These are phyloP conservation scores for Orthosia gracilis DNA, from an alignment of 2,888 invertebrate species.

Conservation along the genomic window DNA sequence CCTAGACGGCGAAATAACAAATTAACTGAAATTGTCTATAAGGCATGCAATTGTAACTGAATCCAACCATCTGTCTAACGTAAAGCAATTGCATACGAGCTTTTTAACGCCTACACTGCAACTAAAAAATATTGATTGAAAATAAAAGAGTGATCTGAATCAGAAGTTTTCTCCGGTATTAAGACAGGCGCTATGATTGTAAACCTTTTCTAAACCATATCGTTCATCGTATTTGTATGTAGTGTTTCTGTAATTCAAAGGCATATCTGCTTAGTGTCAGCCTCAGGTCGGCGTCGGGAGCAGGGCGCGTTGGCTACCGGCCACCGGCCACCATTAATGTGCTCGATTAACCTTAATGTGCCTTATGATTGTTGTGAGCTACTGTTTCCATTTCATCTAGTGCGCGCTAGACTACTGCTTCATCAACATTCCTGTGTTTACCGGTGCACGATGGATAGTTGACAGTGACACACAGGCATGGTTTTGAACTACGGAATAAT, in stretches of 20 bases:
- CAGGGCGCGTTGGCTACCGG: slow-evolving; percentile 2
- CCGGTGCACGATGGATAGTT: slow-evolving; percentile 5
- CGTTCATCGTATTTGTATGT: not conserved
- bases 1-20: not conserved
- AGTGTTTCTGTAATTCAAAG: not conserved
- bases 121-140: too few species aligned
- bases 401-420: slow-evolving; percentile 13
- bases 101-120: too few species aligned
- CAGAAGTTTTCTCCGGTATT: too few species aligned
- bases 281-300: not conserved
- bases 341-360: slow-evolving; percentile 59
- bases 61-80: not conserved
- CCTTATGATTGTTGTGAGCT: slow-evolving; percentile 33
- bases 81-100: too few species aligned
- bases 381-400: slow-evolving; percentile 15
- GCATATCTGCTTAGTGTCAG: not conserved
- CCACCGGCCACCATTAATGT: slow-evolving; percentile 24
- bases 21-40: not conserved
- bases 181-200: not conserved
- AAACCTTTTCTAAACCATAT: not conserved
- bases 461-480: not conserved
- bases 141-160: too few species aligned
- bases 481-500: not conserved
- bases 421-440: slow-evolving; percentile 20
- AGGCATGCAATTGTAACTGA: not conserved